Evolutionary conservation across 2,797 vertebrate genomes (phyloP).

Genomic region (Eospalax fontanierii): DNA sequence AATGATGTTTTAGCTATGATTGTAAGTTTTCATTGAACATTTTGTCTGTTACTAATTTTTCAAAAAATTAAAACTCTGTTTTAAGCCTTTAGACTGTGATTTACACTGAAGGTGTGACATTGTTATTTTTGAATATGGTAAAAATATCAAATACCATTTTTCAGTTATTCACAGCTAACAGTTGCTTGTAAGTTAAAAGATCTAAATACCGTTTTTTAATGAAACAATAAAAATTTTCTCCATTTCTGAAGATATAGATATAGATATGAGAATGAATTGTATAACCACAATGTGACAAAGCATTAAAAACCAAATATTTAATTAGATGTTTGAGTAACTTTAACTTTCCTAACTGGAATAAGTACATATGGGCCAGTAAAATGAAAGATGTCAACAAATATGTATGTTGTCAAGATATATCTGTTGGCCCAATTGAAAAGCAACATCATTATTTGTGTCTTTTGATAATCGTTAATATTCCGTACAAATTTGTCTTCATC

Average conservation of each 20-base stretch:
- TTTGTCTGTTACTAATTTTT: constrained; percentile 14
- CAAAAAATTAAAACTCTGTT: background rate
- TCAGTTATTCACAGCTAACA: constrained; percentile 45
- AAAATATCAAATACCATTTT: constrained; percentile 1
- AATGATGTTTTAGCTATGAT: background rate
- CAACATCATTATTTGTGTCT: constrained; percentile 26
- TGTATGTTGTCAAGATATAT: background rate
- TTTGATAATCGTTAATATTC: constrained; percentile 56
- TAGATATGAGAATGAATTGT: constrained; percentile 15
- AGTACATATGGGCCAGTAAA: constrained; percentile 60
- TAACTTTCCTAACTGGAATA: constrained; percentile 55
- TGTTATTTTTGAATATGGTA: constrained; percentile 39
- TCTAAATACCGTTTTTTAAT: constrained; percentile 35
- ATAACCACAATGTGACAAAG: background rate
- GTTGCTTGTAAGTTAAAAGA: constrained; percentile 49
- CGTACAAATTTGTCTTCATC: constrained; percentile 41
- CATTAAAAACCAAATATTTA: constrained; percentile 27
- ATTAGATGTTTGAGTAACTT: constrained; percentile 40
- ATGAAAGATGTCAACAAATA: constrained; percentile 41
- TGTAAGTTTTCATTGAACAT: constrained; percentile 35
- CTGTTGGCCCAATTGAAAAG: constrained; percentile 55
- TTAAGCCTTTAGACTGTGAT: constrained; percentile 24
- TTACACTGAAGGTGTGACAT: background rate
- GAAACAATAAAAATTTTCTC: constrained; percentile 28
- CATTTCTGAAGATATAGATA: constrained; percentile 36